Conservation (phyloP, 2,888 invertebrate genomes). For the Agrotis ipsilon region DNA sequence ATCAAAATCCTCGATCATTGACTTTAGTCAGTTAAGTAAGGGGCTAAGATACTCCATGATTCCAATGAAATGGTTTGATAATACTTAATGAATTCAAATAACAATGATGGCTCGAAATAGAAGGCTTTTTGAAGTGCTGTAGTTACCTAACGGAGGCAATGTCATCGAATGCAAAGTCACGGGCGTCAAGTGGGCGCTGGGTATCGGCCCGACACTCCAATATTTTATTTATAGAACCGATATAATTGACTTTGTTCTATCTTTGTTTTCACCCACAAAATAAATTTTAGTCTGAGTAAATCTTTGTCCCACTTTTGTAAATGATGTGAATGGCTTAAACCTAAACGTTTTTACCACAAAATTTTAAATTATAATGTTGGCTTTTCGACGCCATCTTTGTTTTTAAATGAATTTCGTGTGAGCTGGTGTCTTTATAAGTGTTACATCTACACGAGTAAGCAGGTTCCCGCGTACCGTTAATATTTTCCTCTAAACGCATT, state of each 20-base stretch:
- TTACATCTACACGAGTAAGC: not conserved
- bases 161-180: conserved; percentile 54
- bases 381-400: not conserved
- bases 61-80: conserved; percentile 33
- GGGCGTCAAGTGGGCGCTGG: conserved; percentile 62
- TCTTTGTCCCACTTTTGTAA: conserved; percentile 21
- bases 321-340: not conserved
- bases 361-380: not conserved
- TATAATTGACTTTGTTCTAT: conserved; percentile 32
- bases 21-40: conserved; percentile 24
- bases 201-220: conserved; percentile 44
- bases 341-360: not conserved
- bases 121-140: conserved; percentile 34
- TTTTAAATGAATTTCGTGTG: not conserved
- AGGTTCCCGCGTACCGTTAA: too few species aligned
- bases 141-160: conserved; percentile 36
- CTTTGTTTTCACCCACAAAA: conserved; percentile 20
- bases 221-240: conserved; percentile 58
- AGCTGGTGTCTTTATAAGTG: too few species aligned
- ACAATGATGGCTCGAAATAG: conserved; percentile 47
- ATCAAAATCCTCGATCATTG: conserved; percentile 30
- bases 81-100: conserved; percentile 26
- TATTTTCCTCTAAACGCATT: not conserved
- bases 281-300: conserved; percentile 12
- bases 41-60: conserved; percentile 11